Conservation (phyloP, 2,113 vertebrate genomes). For the Grammomys dolichurus region DNA sequence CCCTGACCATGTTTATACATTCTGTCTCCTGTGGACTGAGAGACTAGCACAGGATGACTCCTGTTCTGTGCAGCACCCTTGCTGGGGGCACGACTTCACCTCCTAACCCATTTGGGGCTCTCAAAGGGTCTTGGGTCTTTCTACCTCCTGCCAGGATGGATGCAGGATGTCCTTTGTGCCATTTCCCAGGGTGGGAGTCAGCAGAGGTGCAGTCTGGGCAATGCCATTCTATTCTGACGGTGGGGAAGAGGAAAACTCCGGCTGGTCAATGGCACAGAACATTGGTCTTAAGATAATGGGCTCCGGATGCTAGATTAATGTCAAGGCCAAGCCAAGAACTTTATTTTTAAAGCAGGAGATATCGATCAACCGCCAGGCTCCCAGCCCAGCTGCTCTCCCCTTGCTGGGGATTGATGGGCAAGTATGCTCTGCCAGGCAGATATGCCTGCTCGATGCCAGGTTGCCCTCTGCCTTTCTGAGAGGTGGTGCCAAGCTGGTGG, state of each 20-base stretch:
- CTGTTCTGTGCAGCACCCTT: neutral
- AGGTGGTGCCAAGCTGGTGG: neutral
- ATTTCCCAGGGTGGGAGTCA: constrained; percentile 47
- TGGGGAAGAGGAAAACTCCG: constrained; percentile 67
- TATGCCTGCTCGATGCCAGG: neutral
- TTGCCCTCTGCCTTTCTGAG: neutral
- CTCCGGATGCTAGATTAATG: constrained; percentile 74
- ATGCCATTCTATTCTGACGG: constrained; percentile 71
- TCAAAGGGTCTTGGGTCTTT: neutral
- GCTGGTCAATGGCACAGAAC: constrained; percentile 76
- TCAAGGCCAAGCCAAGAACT: constrained; percentile 75
- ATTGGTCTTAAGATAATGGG: constrained; percentile 72
- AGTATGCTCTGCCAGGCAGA: constrained; percentile 14
- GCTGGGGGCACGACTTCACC: neutral
- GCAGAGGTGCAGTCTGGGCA: constrained; percentile 71
- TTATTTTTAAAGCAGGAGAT: constrained; percentile 77
- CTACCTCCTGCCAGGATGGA: neutral
- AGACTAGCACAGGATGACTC: neutral
- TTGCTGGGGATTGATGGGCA: constrained; percentile 63
- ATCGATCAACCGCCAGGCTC: constrained; percentile 71
- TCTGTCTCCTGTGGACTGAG: neutral
- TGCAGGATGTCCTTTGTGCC: neutral
- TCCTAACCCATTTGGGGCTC: neutral
- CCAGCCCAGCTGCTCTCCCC: constrained; percentile 76
- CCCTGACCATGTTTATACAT: too few relatives aligned